These are phyloP conservation scores for Henicopernis longicauda DNA, from an alignment of 2,113 vertebrate species.

Conservation along the genomic window DNA sequence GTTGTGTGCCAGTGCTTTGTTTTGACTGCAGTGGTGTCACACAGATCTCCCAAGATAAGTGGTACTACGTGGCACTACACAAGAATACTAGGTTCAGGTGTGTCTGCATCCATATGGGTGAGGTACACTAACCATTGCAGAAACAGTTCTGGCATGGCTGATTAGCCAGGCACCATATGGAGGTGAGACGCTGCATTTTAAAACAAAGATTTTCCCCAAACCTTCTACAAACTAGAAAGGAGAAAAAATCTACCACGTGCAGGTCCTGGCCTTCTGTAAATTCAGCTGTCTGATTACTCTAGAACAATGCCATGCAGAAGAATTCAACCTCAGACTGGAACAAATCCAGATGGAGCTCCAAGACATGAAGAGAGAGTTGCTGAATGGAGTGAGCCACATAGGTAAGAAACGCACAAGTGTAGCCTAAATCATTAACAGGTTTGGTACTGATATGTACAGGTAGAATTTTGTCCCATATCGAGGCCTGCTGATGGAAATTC, in stretches of 20 bases:
- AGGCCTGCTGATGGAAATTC: background rate
- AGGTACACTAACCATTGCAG: fast-evolving
- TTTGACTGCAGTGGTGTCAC: fast-evolving
- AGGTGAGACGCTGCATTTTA: fast-evolving
- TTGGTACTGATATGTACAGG: background rate
- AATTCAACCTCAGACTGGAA: constrained; percentile 8
- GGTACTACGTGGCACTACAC: background rate
- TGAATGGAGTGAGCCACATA: background rate
- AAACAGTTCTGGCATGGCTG: background rate
- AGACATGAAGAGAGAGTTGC: constrained; percentile 42
- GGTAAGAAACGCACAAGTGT: background rate
- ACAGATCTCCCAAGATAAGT: background rate
- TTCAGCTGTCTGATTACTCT: background rate
- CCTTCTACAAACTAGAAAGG: background rate
- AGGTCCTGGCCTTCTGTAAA: background rate
- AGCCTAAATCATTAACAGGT: background rate
- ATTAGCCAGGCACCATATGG: background rate
- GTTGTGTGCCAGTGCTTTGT: background rate
- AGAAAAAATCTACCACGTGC: background rate
- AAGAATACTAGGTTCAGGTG: background rate
- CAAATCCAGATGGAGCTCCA: constrained; percentile 53
- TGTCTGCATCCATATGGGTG: background rate
- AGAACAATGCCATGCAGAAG: constrained; percentile 20
- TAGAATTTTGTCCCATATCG: background rate
- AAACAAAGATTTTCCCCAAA: background rate